These are phyloP conservation scores for Tyria jacobaeae DNA, from an alignment of 2,888 invertebrate species.

Conservation along the genomic window DNA sequence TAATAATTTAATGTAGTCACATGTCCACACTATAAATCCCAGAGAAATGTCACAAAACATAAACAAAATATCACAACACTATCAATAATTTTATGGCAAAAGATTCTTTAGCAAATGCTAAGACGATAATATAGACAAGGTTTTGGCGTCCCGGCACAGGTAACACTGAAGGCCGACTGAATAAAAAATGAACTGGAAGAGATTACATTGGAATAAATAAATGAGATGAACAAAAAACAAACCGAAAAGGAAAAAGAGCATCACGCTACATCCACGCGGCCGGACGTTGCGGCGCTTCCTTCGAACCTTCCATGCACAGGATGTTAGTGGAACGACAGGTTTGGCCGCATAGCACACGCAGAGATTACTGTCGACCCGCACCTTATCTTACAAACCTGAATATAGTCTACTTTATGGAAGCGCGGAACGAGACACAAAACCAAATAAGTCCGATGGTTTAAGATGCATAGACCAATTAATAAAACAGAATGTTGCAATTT, in stretches of 20 bases:
- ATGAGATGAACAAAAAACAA: slow-evolving; percentile 87
- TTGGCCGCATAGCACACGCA: slow-evolving; percentile 48
- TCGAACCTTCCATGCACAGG: slow-evolving; percentile 78
- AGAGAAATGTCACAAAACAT: slow-evolving; percentile 36
- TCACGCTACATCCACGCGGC: slow-evolving; percentile 85
- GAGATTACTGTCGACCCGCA: slow-evolving; percentile 23
- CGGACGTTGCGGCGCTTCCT: slow-evolving; percentile 87
- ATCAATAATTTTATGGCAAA: slow-evolving; percentile 26
- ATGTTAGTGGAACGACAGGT: slow-evolving; percentile 64
- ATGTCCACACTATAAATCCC: slow-evolving; percentile 50
- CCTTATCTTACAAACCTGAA: slow-evolving; percentile 21
- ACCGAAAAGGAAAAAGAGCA: slow-evolving; percentile 83
- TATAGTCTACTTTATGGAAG: not conserved
- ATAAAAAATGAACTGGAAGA: slow-evolving; percentile 86
- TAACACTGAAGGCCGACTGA: slow-evolving; percentile 86
- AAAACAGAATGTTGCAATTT: not conserved
- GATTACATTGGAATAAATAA: slow-evolving; percentile 88
- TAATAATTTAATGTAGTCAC: slow-evolving; percentile 46
- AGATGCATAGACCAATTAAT: not conserved
- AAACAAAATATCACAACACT: slow-evolving; percentile 30
- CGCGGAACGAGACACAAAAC: slow-evolving; percentile 5
- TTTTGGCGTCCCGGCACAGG: slow-evolving; percentile 83
- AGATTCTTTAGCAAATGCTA: slow-evolving; percentile 57
- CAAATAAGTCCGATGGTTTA: not conserved
- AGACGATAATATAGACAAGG: slow-evolving; percentile 64